Percentiles rank a stretch among this genome's conserved stretches.
Conservation (phyloP, 2,797 vertebrate genomes). For the Acanthurus lineatus region DNA sequence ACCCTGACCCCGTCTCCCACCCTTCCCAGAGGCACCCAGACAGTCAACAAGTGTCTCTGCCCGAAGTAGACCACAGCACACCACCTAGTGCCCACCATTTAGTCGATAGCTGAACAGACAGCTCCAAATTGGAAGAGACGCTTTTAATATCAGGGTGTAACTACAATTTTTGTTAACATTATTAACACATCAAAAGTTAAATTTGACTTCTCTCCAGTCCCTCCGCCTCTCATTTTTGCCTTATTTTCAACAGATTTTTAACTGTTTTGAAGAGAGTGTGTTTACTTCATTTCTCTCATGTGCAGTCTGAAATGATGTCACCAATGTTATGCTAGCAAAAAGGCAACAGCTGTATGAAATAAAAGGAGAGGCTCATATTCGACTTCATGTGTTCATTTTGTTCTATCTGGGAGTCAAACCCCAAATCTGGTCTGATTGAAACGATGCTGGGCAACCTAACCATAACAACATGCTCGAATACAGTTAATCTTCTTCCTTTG, state of each 20-base stretch:
- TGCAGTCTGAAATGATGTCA: background rate
- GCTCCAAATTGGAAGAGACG: constrained; percentile 12
- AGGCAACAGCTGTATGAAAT: background rate
- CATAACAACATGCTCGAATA: background rate
- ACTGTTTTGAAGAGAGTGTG: background rate
- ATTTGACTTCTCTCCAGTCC: background rate
- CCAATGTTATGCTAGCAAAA: background rate
- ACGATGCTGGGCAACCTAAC: background rate
- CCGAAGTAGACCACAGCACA: constrained; percentile 42
- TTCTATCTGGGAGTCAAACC: background rate
- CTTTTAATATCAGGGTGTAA: constrained; percentile 13
- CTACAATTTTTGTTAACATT: constrained; percentile 4
- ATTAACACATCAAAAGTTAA: constrained; percentile 7
- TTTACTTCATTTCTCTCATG: background rate
- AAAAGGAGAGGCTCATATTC: background rate
- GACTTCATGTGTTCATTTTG: background rate
- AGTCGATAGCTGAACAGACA: constrained; percentile 13
- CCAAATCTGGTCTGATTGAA: background rate
- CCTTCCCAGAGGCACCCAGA: constrained; percentile 39
- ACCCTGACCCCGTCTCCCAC: constrained; percentile 59
- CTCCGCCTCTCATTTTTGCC: background rate
- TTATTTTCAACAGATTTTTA: background rate
- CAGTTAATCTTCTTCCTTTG: constrained; percentile 1
- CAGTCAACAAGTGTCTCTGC: constrained; percentile 17
- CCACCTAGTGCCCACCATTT: constrained; percentile 26